Evolutionary conservation across 2,113 vertebrate species (phyloP).

Genomic region (Alligator sinensis): DNA sequence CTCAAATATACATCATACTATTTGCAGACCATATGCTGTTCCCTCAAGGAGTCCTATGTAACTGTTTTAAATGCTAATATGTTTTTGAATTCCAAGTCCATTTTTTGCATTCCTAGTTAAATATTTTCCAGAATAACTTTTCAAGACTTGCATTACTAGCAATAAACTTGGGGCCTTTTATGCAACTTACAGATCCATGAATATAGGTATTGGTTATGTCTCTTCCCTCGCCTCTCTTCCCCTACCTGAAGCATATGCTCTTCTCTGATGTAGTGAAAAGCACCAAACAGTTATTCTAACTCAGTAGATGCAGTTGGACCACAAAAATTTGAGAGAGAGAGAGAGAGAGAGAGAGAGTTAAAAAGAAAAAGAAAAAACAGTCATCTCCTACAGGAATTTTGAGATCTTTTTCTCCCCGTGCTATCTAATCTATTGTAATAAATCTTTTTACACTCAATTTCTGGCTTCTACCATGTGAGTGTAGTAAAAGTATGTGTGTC

Average conservation of each 20-base stretch:
- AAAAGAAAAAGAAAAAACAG: neutral
- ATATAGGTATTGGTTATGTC: neutral
- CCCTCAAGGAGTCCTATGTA: neutral
- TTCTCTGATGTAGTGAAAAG: neutral
- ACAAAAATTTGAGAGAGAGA: neutral
- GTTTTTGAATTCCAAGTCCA: neutral
- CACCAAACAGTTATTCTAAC: neutral
- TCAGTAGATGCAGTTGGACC: neutral
- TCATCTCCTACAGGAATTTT: neutral
- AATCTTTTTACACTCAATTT: neutral
- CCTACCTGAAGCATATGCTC: neutral
- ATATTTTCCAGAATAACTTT: neutral
- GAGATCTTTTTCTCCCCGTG: neutral
- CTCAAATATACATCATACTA: neutral
- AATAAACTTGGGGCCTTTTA: neutral
- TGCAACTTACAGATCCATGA: too few species aligned
- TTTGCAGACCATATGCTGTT: neutral
- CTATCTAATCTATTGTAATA: neutral
- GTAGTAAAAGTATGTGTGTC: neutral
- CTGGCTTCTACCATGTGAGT: neutral
- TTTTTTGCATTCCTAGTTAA: neutral
- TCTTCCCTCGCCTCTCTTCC: neutral
- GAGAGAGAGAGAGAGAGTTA: too few species aligned
- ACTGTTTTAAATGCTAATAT: neutral
- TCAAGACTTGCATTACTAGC: neutral